Evolutionary conservation across 2,888 invertebrate genomes (phyloP), one percentile per base, ranked within the genome.

Genomic region (Hylaea fasciaria): DNA sequence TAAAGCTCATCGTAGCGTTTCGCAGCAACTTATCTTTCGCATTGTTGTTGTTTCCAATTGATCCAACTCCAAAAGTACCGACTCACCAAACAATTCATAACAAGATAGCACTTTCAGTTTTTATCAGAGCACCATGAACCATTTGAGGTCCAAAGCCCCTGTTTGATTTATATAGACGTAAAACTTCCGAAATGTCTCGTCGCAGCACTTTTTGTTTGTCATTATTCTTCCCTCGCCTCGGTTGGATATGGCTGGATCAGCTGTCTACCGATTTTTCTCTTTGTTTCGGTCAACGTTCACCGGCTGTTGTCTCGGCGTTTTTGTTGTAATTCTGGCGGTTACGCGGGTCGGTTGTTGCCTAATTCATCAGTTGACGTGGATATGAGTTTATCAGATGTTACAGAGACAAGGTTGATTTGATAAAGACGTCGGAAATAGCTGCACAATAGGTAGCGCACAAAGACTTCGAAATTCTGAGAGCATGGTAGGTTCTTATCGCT

Each of bases 141-240:
- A 68, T 67, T 64, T 50, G 59, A 58, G 37, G 45, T 40, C 41
- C n/a, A 57, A 58, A 57, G 55, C 59, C 59, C 49, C 46, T 22
- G 65, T 77, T 76, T 78, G 74, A 81, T 80, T 82, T 74, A 73
- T 76, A 65, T 69, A 64, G 66, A 68, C 62, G 62, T 56, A 51
- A 54, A 68, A 70, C 67, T 66, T 54, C 60, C 51, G 61, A 61
- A 57, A 50, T 63, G 54, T 63, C 53, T 65, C 64, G 65, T 65
- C 58, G 63, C 56, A 54, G 65, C 62, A 55, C 50, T 66, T 64
- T 64, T 66, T 64, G 58, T 55, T 49, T 44, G 53, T 62, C 69
- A 70, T 72, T 70, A 69, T 70, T 71, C 68, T 69, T 43, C 64
- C 54, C 44, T 49, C 22, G 22, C n/a, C n/a, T n/a, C 52, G 43